A percentile compares a stretch with the other conserved stretches of the same genome.
Conservation (phyloP, 2,113 vertebrate genomes). For the Hydrolagus affinis region DNA sequence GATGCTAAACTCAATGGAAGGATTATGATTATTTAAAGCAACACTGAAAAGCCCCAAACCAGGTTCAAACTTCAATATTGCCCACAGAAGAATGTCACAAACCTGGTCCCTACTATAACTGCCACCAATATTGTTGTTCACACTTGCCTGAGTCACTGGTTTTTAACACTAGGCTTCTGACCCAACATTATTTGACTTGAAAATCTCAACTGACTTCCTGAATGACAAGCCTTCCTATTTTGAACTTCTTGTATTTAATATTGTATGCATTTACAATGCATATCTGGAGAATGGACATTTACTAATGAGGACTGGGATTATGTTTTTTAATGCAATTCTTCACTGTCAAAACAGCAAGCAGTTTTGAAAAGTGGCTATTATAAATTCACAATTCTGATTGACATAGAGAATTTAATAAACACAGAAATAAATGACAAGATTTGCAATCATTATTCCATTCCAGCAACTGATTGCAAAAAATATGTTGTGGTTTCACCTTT, state of each 20-base stretch:
- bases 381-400: neutral
- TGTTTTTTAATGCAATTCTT: neutral
- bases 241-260: neutral
- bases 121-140: too few relatives aligned
- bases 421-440: neutral
- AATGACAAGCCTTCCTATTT: neutral
- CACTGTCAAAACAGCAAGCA: neutral
- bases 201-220: too few relatives aligned
- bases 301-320: neutral
- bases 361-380: constrained; percentile 7
- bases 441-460: neutral
- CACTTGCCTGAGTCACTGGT: too few relatives aligned
- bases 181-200: too few relatives aligned
- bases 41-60: too few relatives aligned
- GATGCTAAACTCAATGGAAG: too few relatives aligned
- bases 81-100: too few relatives aligned
- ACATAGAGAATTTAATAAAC: neutral
- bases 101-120: too few relatives aligned
- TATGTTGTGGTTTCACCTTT: neutral
- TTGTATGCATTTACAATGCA: neutral
- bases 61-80: too few relatives aligned
- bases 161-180: too few relatives aligned
- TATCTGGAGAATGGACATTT: neutral
- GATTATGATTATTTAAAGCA: too few relatives aligned
- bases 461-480: neutral